Base-by-base conservation (phyloP, 2,797 vertebrate species). In the Oceanodroma leucorhoa region DNA sequence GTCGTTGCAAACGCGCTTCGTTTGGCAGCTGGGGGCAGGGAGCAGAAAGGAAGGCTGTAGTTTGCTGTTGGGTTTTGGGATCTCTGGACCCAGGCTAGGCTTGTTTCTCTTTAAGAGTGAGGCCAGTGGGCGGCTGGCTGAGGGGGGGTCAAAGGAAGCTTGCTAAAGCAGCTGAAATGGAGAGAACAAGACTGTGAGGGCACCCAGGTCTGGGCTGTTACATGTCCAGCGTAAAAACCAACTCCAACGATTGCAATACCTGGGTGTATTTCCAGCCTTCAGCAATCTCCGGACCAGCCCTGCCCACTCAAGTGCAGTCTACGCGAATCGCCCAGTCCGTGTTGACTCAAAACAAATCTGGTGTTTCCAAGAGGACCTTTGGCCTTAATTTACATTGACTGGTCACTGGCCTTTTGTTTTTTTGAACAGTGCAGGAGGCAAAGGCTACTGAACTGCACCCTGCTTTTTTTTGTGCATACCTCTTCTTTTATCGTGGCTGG, bases 261-360 rank as follows among this genome's bases (percentile, higher is more conserved):
- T 67, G 43, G 24, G 43, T 78, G 7, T 67, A 58, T 55, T 88
- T 62, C 32, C 40, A 70, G 46, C 15, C n/a, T 36, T 71, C 0
- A 3, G 7, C 1, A 0, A 19, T 75, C 21, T 75, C 32, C 2
- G 3, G 45, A 38, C 13, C 34, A 77, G 51, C 54, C 53, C 13
- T 24, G 27, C 10, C 9, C 27, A 20, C 21, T 45, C 24, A 73
- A 24, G 45, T 34, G n/a, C 30, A 38, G 8, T 26, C 5, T 5
- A 29, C 1, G 6, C 0, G 3, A 45, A 27, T 57, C 2, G 2
- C 8, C 30, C 0, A 0, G 19, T 51, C n/a, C 6, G 0, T 73
- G 27, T 34, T 69, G 36, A 77, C 17, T 76, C 54, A 40, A 50
- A 83, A 50, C 23, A 45, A 62, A 77, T 26, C 29, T 57, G 26